Conservation (phyloP, 1,140 invertebrate genomes). For the Drosophila asahinai region DNA sequence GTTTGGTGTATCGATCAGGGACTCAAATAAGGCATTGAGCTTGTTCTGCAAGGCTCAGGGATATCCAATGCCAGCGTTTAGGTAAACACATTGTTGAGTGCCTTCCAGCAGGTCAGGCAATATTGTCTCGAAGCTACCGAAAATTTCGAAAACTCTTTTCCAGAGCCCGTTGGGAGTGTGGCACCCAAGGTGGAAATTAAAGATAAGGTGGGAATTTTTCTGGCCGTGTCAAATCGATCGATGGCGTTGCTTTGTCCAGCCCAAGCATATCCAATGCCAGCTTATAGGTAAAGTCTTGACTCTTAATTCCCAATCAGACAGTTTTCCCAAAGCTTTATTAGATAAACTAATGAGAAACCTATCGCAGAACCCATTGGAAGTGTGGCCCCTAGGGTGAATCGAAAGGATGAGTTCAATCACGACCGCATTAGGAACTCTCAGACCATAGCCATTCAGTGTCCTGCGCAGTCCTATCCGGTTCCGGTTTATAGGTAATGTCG, state of each 20-base stretch:
- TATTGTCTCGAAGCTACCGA: conserved; percentile 48
- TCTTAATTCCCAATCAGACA: conserved; percentile 23
- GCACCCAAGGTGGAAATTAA: conserved; percentile 88
- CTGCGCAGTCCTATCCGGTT: conserved; percentile 89
- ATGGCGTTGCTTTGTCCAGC: conserved; percentile 89
- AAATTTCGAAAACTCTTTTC: conserved; percentile 8
- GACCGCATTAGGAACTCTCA: conserved; percentile 85
- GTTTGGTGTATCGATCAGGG: conserved; percentile 47
- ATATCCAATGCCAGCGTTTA: conserved; percentile 88
- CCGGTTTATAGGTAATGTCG: conserved; percentile 87
- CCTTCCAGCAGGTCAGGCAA: neutral
- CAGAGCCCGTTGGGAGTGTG: conserved; percentile 86
- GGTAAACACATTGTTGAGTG: conserved; percentile 85
- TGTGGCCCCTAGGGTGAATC: conserved; percentile 90
- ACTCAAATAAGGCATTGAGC: conserved; percentile 37
- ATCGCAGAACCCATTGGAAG: conserved; percentile 90
- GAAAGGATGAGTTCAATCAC: conserved; percentile 90
- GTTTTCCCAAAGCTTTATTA: neutral
- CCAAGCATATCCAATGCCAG: conserved; percentile 90
- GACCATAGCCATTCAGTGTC: conserved; percentile 87
- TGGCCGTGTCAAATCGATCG: conserved; percentile 70
- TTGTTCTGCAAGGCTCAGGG: conserved; percentile 88
- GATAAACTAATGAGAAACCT: neutral
- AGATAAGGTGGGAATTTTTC: conserved; percentile 85
- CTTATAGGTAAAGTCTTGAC: conserved; percentile 86